Evolutionary conservation across 37 sponge, comb jelly and placozoan genomes (phyloP), one percentile per base, ranked within the genome.

Genomic region (Oopsacas minuta): DNA sequence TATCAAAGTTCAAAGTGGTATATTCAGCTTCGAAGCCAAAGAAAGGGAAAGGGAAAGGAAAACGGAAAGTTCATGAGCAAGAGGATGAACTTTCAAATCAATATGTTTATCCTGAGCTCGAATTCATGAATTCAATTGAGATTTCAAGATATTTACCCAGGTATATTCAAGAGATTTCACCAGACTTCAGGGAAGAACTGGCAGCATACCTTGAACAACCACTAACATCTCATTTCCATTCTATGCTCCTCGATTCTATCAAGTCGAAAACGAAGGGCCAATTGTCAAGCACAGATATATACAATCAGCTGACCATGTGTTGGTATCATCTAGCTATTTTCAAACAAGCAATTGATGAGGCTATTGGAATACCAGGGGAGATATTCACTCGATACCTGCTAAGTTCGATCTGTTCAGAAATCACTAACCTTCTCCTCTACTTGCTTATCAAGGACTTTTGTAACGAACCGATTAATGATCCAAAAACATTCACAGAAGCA

Each of bases 1-100:
- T 25, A 61, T 61, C 75, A 10, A 61, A 61, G 30, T 61, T 61
- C 75, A 61, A 61, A 12, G 7, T 61, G 1, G 28, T 12, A 3
- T 25, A n/a, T 61, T 61, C 75, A 12, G 15, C 15, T 15, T 42
- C 49, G 12, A 61, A 61, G 30, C 75, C 75, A 34, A 61, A 61
- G 30, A 61, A 61, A 61, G 75, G 75, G 75, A 61, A 61, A 12
- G 75, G 75, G 75, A 61, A 61, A 61, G 32, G 75, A 3, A 61
- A 61, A 32, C 28, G 32, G 1, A 61, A 61, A 61, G 20, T 61
- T 20, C 22, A 20, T 12, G 75, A 61, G 28, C 75, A 61, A 61
- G 75, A 61, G 5, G 30, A 25, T 3, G 75, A 61, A 34, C 28
- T 32, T 12, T 61, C 75, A 32, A 61, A 10, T 12, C 75, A 61